A percentile compares a stretch with the other conserved stretches of the same genome.
Evolutionary conservation across 1,140 invertebrate genomes (phyloP).

Genomic region (Drosophila erecta): DNA sequence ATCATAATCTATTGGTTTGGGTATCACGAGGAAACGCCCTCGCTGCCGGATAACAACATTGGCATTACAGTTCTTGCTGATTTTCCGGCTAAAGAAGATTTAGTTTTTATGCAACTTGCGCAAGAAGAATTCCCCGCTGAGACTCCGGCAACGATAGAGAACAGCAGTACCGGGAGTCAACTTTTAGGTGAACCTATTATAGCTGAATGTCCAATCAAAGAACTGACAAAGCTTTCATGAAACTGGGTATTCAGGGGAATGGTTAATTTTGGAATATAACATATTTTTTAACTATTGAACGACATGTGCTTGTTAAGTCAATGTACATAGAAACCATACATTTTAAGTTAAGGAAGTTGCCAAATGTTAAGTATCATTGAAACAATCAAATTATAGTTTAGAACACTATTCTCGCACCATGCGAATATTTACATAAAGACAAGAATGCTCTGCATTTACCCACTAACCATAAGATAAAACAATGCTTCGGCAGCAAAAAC

Average conservation of each 20-base stretch:
- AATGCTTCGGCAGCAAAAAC: slow-evolving; percentile 16
- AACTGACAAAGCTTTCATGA: not conserved
- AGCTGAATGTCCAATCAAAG: not conserved
- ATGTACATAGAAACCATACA: not conserved
- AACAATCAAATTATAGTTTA: not conserved
- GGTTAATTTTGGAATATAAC: not conserved
- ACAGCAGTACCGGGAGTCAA: not conserved
- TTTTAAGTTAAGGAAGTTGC: not conserved
- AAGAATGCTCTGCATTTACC: slow-evolving; percentile 32
- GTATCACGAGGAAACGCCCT: slow-evolving; percentile 90
- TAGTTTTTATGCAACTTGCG: slow-evolving; percentile 72
- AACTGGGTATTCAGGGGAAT: not conserved
- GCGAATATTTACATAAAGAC: slow-evolving; percentile 7
- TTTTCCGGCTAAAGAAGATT: slow-evolving; percentile 86
- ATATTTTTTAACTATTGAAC: slow-evolving; percentile 1
- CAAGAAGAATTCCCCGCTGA: not conserved
- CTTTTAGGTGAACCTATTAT: not conserved
- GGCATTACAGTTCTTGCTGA: slow-evolving; percentile 88
- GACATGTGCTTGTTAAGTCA: slow-evolving; percentile 10
- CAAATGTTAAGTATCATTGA: not conserved
- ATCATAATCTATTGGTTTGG: slow-evolving; percentile 99
- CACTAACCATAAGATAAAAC: slow-evolving; percentile 9
- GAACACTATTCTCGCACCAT: not conserved
- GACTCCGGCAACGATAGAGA: not conserved
- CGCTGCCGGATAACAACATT: slow-evolving; percentile 86